Percentiles rank a stretch among this genome's conserved stretches.
These are phyloP conservation scores for Tipula vernalis DNA, from an alignment of 2,888 invertebrate species.

Conservation along the genomic window DNA sequence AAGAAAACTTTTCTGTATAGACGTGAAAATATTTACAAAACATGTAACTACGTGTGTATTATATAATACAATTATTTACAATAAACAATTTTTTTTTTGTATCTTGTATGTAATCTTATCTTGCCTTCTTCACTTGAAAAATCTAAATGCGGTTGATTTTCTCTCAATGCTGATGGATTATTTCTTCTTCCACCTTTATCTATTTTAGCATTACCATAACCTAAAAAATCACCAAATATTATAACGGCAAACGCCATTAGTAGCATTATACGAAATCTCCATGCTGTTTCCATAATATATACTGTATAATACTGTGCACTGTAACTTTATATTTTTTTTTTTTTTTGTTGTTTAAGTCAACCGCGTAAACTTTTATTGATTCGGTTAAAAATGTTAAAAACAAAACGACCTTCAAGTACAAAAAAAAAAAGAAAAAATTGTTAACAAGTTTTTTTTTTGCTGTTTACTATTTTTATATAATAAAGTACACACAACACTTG, in stretches of 20 bases:
- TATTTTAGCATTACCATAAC: constrained; percentile 30
- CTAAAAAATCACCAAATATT: constrained; percentile 33
- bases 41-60: neutral
- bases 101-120: neutral
- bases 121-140: constrained; percentile 30
- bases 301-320: neutral
- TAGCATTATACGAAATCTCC: constrained; percentile 35
- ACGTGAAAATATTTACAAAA: neutral
- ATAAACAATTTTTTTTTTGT: neutral
- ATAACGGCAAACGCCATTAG: constrained; percentile 30
- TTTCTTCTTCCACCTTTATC: constrained; percentile 21
- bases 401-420: neutral
- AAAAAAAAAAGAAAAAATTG: neutral
- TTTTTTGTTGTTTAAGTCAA: neutral
- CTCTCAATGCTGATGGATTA: constrained; percentile 28
- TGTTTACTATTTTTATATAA: neutral
- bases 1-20: neutral
- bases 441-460: neutral
- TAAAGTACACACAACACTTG: neutral
- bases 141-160: constrained; percentile 32
- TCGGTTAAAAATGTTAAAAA: neutral
- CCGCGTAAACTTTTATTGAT: neutral
- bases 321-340: neutral
- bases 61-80: neutral
- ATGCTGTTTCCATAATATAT: constrained; percentile 29